Evolutionary conservation across 2,113 vertebrate species (phyloP).

Genomic region (Osmerus eperlanus): DNA sequence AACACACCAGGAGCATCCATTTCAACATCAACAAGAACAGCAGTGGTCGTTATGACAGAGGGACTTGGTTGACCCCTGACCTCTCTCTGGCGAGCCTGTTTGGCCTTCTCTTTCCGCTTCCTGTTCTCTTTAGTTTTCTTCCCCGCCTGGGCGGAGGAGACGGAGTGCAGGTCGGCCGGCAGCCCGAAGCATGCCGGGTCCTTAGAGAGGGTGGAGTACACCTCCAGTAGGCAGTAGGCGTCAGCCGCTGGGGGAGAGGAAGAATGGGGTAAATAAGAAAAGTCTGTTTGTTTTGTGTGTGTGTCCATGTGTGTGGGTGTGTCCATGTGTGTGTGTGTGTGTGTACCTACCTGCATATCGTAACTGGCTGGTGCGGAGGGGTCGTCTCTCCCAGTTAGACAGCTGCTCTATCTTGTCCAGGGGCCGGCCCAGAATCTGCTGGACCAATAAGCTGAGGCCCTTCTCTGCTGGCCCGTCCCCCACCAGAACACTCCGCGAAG

Average conservation of each 20-base stretch:
- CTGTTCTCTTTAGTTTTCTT: conserved; percentile 43
- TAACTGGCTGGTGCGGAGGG: conserved; percentile 78
- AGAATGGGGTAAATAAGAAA: neutral
- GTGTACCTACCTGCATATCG: conserved; percentile 77
- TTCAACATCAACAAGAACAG: conserved; percentile 16
- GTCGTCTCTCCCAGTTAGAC: conserved; percentile 86
- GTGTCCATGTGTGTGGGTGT: neutral
- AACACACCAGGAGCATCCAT: neutral
- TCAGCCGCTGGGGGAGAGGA: conserved; percentile 64
- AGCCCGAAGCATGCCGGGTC: conserved; percentile 70
- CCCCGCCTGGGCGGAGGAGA: conserved; percentile 35
- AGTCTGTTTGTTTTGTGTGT: neutral
- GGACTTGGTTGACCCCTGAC: conserved; percentile 35
- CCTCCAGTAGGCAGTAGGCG: conserved; percentile 83
- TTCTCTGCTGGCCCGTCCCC: conserved; percentile 59
- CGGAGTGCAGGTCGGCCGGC: conserved; percentile 53
- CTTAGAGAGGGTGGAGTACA: conserved; percentile 70
- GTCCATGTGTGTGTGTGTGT: neutral
- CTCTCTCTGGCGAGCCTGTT: conserved; percentile 46
- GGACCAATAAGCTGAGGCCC: conserved; percentile 85
- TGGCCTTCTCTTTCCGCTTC: conserved; percentile 50
- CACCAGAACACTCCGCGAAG: conserved; percentile 24
- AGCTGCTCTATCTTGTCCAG: conserved; percentile 86
- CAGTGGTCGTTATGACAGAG: neutral
- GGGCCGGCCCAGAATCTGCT: conserved; percentile 78